phyloP scores from a whole-genome alignment of 2,797 vertebrate genomes.

The Xiphophorus birchmanni region DNA sequence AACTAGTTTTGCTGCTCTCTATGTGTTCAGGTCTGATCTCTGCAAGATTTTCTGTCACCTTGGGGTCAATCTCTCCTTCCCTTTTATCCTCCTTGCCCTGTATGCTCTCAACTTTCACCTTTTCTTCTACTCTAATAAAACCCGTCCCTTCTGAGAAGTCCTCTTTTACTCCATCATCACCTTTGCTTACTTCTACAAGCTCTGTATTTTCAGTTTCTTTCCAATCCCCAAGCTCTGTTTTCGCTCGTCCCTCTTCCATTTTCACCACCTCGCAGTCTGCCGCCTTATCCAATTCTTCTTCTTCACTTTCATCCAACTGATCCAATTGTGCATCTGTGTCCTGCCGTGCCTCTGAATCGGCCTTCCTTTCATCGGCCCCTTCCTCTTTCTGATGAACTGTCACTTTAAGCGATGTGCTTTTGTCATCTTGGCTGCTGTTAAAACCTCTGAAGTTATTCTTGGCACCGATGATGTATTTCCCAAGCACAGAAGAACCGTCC shows the following conservation, averaged over 20 bases:
- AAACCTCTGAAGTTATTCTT: conserved; percentile 88
- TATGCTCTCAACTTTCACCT: conserved; percentile 2
- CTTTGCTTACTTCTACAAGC: conserved; percentile 33
- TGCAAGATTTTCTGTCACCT: conserved; percentile 13
- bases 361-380: conserved; percentile 35
- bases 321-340: conserved; percentile 15
- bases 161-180: conserved; percentile 12
- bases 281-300: conserved; percentile 25
- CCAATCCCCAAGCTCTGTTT: conserved; percentile 3
- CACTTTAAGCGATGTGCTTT: conserved; percentile 49
- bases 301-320: conserved; percentile 20
- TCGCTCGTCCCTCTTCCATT: conserved; percentile 74
- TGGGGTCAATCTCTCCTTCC: conserved; percentile 15
- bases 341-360: conserved; percentile 15
- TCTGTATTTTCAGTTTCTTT: conserved; percentile 26
- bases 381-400: conserved; percentile 62
- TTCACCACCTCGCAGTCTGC: conserved; percentile 60
- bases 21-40: conserved; percentile 9
- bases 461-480: conserved; percentile 86
- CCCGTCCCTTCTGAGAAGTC: neutral
- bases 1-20: neutral
- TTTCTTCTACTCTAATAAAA: conserved; percentile 14
- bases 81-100: conserved; percentile 13
- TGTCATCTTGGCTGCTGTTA: conserved; percentile 61
- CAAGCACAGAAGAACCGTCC: conserved; percentile 79